These are phyloP conservation scores for Mylabris sibirica DNA, from an alignment of 2,888 invertebrate genomes.

Conservation along the genomic window DNA sequence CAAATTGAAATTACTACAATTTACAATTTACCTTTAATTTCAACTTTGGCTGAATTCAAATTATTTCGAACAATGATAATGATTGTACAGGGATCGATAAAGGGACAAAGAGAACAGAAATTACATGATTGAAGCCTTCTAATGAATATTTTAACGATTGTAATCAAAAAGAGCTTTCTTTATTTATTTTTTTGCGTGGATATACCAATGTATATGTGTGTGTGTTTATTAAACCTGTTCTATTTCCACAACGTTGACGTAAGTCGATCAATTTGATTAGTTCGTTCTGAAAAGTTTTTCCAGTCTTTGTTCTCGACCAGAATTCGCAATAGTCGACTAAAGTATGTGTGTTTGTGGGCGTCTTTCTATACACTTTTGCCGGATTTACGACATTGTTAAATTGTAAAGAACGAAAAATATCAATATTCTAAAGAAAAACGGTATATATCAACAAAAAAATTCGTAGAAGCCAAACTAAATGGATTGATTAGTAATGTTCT, in stretches of 20 bases:
- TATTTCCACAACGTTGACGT: neutral
- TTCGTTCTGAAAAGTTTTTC: neutral
- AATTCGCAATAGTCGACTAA: neutral
- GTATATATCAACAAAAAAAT: neutral
- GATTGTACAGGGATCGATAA: neutral
- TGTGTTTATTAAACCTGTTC: neutral
- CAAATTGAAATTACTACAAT: neutral
- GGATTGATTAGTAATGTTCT: conserved; percentile 9
- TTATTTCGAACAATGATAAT: conserved; percentile 2
- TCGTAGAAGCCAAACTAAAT: neutral
- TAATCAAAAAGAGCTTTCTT: neutral
- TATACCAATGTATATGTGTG: neutral
- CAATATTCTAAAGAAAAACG: too few relatives aligned
- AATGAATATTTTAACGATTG: conserved; percentile 10
- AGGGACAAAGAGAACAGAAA: neutral
- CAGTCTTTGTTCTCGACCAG: neutral
- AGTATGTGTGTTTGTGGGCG: neutral
- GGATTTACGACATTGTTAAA: neutral
- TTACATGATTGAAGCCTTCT: neutral
- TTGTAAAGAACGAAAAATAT: neutral
- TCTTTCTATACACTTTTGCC: neutral
- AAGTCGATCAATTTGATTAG: conserved; percentile 9
- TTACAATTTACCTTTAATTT: neutral
- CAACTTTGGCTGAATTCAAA: conserved; percentile 5
- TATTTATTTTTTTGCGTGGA: too few relatives aligned